Percentiles rank a stretch among this genome's conserved stretches.
Evolutionary conservation across 2,113 vertebrate genomes (phyloP).

Genomic region (Cinclus mexicanus): DNA sequence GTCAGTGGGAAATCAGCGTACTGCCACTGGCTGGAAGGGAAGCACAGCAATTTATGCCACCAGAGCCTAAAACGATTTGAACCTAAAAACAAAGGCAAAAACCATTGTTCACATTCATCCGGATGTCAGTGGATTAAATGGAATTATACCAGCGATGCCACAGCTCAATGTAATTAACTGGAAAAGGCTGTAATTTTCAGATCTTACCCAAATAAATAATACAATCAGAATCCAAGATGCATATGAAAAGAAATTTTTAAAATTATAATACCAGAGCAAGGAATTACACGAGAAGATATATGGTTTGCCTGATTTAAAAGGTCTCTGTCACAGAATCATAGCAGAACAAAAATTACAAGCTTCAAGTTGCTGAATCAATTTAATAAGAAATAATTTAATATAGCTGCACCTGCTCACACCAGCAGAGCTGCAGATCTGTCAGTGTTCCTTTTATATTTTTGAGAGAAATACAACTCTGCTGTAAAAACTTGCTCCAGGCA

Average conservation of each 20-base stretch:
- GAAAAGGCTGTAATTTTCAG: conserved; percentile 18
- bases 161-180: conserved; percentile 14
- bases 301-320: background rate
- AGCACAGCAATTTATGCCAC: background rate
- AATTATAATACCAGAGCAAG: background rate
- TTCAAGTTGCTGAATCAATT: conserved; percentile 64
- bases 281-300: background rate
- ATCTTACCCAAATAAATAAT: conserved; percentile 22
- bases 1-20: background rate
- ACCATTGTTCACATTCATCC: background rate
- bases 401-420: conserved; percentile 66
- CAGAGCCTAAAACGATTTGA: background rate
- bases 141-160: conserved; percentile 15
- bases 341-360: conserved; percentile 57
- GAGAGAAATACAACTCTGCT: conserved; percentile 61
- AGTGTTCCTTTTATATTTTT: conserved; percentile 61
- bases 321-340: conserved; percentile 24
- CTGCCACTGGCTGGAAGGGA: background rate
- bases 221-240: background rate
- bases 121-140: conserved; percentile 17
- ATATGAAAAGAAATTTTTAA: background rate
- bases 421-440: conserved; percentile 62
- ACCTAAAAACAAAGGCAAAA: conserved; percentile 27
- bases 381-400: conserved; percentile 72
- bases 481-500: conserved; percentile 53